Evolutionary conservation across 2,888 invertebrate genomes (phyloP).

Genomic region (Portevinia maculata): DNA sequence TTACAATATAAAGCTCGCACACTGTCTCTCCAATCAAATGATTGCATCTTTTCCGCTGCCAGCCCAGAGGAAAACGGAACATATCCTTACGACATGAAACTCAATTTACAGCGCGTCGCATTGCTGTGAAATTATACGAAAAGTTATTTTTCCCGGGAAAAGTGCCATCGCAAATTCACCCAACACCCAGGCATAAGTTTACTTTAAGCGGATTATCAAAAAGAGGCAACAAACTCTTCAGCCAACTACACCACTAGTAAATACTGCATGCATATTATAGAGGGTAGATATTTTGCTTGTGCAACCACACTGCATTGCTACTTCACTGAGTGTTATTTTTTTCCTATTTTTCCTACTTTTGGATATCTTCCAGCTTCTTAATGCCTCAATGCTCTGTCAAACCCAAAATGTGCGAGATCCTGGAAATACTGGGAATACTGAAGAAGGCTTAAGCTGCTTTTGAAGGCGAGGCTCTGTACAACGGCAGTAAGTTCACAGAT

Average conservation of each 20-base stretch:
- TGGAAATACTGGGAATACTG: not conserved
- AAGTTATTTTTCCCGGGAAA: conserved; percentile 3
- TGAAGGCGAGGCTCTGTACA: conserved; percentile 12
- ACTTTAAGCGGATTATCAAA: conserved; percentile 68
- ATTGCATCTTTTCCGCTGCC: conserved; percentile 4
- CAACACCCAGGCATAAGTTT: conserved; percentile 49
- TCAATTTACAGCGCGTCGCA: conserved; percentile 61
- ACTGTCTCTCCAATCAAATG: not conserved
- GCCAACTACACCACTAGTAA: not conserved
- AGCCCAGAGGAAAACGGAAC: not conserved
- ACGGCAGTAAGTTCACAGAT: conserved; percentile 58
- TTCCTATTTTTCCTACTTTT: conserved; percentile 40
- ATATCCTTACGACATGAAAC: conserved; percentile 36
- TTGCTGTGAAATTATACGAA: conserved; percentile 54
- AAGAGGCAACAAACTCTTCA: conserved; percentile 14
- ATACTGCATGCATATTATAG: no score
- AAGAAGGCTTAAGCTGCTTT: conserved; percentile 38
- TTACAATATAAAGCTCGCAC: not conserved
- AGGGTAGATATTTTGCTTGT: no score
- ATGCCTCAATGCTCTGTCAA: conserved; percentile 42
- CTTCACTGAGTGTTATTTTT: conserved; percentile 6
- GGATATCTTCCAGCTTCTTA: conserved; percentile 49
- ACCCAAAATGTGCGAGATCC: conserved; percentile 37
- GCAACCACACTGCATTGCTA: conserved; percentile 21
- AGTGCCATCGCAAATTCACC: conserved; percentile 29